Conservation (phyloP, 2,888 invertebrate genomes). For the Sceliomorpha sp. region DNA sequence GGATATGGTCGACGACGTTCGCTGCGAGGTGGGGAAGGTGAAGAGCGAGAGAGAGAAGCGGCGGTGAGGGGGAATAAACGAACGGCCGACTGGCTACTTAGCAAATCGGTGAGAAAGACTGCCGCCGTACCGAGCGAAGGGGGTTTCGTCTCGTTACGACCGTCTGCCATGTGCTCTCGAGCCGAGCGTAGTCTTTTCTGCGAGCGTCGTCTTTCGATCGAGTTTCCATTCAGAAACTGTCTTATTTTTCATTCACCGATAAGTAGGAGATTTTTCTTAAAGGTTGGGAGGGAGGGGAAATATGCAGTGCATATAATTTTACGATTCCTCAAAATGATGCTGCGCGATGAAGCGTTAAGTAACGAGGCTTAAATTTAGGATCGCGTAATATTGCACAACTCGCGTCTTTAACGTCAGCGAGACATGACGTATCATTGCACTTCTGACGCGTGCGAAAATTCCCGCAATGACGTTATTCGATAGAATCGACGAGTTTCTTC, state of each 20-base stretch:
- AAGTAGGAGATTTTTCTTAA: no score
- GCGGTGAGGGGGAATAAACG: constrained; percentile 9
- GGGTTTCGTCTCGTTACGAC: constrained; percentile 58
- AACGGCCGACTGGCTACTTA: constrained; percentile 4
- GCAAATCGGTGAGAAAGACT: constrained; percentile 25
- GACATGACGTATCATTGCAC: neutral
- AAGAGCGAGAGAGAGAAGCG: constrained; percentile 3
- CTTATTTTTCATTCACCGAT: no score
- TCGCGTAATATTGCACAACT: constrained; percentile 8
- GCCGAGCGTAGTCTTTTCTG: neutral
- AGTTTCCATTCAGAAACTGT: no score
- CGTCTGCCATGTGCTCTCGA: constrained; percentile 27
- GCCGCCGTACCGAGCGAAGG: constrained; percentile 17
- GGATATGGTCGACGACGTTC: neutral
- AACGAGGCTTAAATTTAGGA: constrained; percentile 1
- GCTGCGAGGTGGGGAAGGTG: neutral
- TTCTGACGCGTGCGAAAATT: neutral
- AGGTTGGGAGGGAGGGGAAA: no score
- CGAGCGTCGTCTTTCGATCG: no score
- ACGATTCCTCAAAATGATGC: no score
- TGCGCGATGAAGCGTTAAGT: neutral
- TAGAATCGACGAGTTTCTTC: neutral
- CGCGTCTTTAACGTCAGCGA: constrained; percentile 2
- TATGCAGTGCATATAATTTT: no score
- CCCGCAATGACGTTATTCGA: no score